Evolutionary conservation across 1,140 invertebrate species (phyloP).

Genomic region (Nasonia longicornis): DNA sequence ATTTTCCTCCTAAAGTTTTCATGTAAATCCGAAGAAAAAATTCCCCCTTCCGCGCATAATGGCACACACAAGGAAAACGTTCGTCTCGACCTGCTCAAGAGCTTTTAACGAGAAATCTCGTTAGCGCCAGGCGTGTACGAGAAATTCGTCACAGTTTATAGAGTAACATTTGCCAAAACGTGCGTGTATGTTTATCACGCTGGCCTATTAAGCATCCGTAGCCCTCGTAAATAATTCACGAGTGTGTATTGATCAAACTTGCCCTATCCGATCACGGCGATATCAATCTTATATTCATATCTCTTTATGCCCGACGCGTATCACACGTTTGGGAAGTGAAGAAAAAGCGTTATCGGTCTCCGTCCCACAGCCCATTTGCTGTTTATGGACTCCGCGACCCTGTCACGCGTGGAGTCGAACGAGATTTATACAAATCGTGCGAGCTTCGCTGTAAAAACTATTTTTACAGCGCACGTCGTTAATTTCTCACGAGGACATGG

Average conservation of each 20-base stretch:
- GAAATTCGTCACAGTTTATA: background rate
- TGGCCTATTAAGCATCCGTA: background rate
- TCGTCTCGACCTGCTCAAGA: background rate
- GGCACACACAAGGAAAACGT: background rate
- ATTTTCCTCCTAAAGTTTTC: background rate
- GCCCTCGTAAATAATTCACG: background rate
- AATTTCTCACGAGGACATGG: no score
- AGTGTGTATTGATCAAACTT: background rate
- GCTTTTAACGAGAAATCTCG: background rate
- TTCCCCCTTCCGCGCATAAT: background rate
- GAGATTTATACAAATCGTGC: no score
- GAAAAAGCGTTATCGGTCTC: background rate
- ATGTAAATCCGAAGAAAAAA: background rate
- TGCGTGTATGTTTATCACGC: background rate
- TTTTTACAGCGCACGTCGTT: no score
- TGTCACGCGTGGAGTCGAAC: no score
- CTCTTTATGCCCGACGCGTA: background rate
- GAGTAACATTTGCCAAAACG: no score
- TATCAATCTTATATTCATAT: conserved; percentile 1
- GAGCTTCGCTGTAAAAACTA: no score
- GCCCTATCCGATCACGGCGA: background rate
- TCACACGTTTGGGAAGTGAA: background rate
- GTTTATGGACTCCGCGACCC: no score
- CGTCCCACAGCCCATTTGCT: no score
- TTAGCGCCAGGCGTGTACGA: background rate